A percentile compares a stretch with the other conserved stretches of the same genome.
Evolutionary conservation across 2,888 invertebrate species (phyloP).

Genomic region (Idaea dimidiata): DNA sequence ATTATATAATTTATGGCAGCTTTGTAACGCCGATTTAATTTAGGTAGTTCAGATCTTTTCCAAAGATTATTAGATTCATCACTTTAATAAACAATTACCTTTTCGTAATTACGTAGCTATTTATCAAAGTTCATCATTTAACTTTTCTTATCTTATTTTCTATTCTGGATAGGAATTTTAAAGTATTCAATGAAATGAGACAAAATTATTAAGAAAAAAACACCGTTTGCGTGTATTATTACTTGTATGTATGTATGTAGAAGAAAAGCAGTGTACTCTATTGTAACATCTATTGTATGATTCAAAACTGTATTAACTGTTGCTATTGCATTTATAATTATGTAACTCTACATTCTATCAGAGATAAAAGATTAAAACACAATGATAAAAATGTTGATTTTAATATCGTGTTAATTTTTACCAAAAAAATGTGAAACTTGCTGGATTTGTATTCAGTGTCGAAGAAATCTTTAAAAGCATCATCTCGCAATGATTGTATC

Average conservation of each 20-base stretch:
- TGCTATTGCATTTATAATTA: constrained; percentile 28
- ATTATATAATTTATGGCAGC: constrained; percentile 63
- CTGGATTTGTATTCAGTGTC: constrained; percentile 4
- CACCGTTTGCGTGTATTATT: constrained; percentile 10
- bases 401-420: not conserved
- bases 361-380: constrained; percentile 23
- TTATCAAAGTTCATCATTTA: constrained; percentile 16
- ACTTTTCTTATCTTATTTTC: constrained; percentile 11
- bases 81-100: constrained; percentile 24
- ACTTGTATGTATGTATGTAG: constrained; percentile 16
- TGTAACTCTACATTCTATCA: constrained; percentile 25
- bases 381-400: not conserved
- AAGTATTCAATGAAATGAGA: constrained; percentile 14
- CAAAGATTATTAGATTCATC: not conserved
- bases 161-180: constrained; percentile 19
- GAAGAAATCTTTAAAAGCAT: too few relatives aligned
- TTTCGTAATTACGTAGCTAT: constrained; percentile 12
- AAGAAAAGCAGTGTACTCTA: constrained; percentile 29
- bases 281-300: constrained; percentile 26
- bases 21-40: constrained; percentile 56
- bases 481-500: too few relatives aligned
- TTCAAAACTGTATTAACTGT: constrained; percentile 30
- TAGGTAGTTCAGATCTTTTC: not conserved
- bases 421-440: not conserved
- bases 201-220: constrained; percentile 12